A percentile compares a stretch with the other conserved stretches of the same genome.
These are phyloP conservation scores for Paramuricea clavata DNA, from an alignment of 92 coral and sea anemone genomes.

Conservation along the genomic window DNA sequence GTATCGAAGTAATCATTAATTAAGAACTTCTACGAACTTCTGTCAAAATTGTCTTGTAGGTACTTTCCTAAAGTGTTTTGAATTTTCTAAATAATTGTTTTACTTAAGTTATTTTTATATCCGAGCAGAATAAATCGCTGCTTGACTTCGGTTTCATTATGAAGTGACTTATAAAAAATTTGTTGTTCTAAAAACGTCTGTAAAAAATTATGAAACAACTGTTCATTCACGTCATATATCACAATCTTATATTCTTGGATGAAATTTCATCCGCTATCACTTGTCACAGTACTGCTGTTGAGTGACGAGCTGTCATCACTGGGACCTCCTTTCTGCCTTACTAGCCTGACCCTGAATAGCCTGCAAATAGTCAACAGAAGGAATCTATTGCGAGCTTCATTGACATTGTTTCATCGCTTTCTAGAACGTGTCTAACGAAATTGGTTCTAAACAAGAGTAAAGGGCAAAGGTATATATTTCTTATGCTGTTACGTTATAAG, in stretches of 20 bases:
- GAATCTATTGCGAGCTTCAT: not conserved
- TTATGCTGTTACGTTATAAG: not conserved
- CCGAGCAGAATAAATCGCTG: not conserved
- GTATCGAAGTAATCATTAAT: too few relatives aligned
- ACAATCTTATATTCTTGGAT: constrained; percentile 2
- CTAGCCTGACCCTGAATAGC: constrained; percentile 2
- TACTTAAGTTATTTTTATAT: not conserved
- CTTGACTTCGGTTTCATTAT: not conserved
- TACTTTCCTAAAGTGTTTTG: not conserved
- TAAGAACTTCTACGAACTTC: not conserved
- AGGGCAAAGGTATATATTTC: not conserved
- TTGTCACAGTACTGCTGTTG: constrained; percentile 20
- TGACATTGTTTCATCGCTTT: not conserved
- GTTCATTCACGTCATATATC: not conserved
- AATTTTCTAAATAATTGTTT: constrained; percentile 6
- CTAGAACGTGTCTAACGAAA: not conserved
- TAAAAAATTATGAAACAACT: constrained; percentile 10
- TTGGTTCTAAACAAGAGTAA: not conserved
- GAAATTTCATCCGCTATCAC: constrained; percentile 31
- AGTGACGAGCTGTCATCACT: not conserved
- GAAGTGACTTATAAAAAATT: not conserved
- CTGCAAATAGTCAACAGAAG: constrained; percentile 25
- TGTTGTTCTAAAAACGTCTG: not conserved
- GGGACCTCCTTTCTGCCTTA: not conserved
- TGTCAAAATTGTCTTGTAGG: not conserved